phyloP scores from a whole-genome alignment of 1,140 invertebrate genomes.

The Tetramorium alpestre region DNA sequence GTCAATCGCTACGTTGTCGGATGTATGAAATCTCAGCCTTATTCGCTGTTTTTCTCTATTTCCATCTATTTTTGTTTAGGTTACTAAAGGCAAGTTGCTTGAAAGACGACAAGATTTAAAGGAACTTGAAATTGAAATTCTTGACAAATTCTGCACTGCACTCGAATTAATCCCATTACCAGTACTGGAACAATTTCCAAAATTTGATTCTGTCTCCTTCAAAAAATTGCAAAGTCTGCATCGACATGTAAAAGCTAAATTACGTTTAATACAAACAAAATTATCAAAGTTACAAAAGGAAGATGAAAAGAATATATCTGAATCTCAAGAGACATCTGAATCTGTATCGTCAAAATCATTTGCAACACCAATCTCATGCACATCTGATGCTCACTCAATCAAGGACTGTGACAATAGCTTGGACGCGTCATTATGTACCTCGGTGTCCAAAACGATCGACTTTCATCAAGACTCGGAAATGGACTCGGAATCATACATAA shows the following conservation, averaged over 20 bases:
- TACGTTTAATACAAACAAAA: constrained; percentile 73
- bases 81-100: constrained; percentile 72
- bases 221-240: constrained; percentile 76
- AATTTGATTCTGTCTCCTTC: constrained; percentile 76
- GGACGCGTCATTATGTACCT: background rate
- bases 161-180: constrained; percentile 78
- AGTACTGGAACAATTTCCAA: constrained; percentile 79
- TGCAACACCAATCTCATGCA: background rate
- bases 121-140: constrained; percentile 77
- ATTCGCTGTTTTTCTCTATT: background rate
- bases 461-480: background rate
- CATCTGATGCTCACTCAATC: background rate
- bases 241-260: constrained; percentile 80
- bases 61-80: constrained; percentile 57
- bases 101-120: constrained; percentile 69
- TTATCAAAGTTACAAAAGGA: constrained; percentile 52
- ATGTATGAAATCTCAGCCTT: background rate
- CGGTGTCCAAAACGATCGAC: background rate
- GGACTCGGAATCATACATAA: background rate
- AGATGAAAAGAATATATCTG: constrained; percentile 3
- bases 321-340: background rate
- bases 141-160: constrained; percentile 76
- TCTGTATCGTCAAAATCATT: background rate
- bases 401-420: background rate
- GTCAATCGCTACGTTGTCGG: no score